phyloP scores from a whole-genome alignment of 2,888 invertebrate species.

The Cataglyphis cursor region DNA sequence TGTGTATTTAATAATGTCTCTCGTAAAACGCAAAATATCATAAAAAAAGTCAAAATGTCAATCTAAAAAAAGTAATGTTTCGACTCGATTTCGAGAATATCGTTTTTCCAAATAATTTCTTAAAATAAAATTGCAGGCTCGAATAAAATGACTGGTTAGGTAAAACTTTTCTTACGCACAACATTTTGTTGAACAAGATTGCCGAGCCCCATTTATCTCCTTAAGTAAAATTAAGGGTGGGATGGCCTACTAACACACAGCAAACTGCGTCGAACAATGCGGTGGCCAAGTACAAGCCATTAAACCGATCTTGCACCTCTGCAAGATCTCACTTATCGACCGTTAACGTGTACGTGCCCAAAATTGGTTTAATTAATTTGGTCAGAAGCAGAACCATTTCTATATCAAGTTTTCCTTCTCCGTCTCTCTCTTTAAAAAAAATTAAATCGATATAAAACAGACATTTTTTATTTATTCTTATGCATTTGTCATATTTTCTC shows the following conservation, averaged over 20 bases:
- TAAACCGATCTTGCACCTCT: constrained; percentile 48
- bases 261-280: constrained; percentile 46
- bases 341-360: constrained; percentile 32
- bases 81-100: not conserved
- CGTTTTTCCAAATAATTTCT: not conserved
- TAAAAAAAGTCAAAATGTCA: not conserved
- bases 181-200: constrained; percentile 40
- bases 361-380: constrained; percentile 48
- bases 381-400: constrained; percentile 1
- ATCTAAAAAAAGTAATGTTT: not conserved
- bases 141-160: not conserved
- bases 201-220: constrained; percentile 37
- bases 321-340: constrained; percentile 53
- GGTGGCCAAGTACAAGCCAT: constrained; percentile 46
- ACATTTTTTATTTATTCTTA: not conserved
- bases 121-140: not conserved
- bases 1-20: not conserved
- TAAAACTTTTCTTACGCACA: constrained; percentile 22
- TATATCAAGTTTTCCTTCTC: not conserved
- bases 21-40: not conserved
- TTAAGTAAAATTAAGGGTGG: constrained; percentile 36
- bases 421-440: no score
- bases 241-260: constrained; percentile 47
- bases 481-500: not conserved
- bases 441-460: not conserved